Evolutionary conservation across 2,797 vertebrate genomes (phyloP).

Genomic region (Danio albolineatus): DNA sequence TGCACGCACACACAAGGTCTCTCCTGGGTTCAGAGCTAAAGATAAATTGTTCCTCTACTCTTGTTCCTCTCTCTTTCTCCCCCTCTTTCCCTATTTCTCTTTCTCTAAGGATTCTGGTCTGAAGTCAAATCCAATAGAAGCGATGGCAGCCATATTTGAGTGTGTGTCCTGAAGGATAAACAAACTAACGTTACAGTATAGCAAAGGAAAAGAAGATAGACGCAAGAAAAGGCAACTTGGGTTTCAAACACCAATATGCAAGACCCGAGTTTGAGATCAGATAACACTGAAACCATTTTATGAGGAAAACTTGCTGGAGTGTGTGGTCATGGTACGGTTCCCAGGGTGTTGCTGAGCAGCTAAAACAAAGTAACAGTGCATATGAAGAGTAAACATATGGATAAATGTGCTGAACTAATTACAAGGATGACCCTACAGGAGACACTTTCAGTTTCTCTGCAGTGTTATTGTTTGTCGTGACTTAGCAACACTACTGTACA

Average conservation of each 20-base stretch:
- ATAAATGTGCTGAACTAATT: too few species aligned
- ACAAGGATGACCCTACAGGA: too few species aligned
- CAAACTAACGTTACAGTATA: neutral
- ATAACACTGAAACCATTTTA: neutral
- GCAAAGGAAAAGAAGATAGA: neutral
- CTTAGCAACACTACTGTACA: conserved; percentile 12
- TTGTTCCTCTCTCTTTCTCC: neutral
- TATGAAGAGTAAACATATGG: too few species aligned
- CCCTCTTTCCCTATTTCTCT: neutral
- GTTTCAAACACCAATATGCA: neutral
- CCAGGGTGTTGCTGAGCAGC: too few species aligned
- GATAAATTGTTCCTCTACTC: conserved; percentile 28
- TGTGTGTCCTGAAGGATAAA: conserved; percentile 42
- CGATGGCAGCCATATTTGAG: conserved; percentile 21
- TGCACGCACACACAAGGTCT: neutral
- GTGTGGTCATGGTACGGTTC: too few species aligned
- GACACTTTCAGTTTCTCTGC: too few species aligned
- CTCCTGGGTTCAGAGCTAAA: conserved; percentile 12
- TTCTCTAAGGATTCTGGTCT: conserved; percentile 35
- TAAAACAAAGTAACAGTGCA: too few species aligned
- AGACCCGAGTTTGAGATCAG: neutral
- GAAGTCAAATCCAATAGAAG: conserved; percentile 33
- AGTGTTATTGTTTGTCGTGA: conserved; percentile 28
- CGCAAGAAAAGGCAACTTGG: neutral
- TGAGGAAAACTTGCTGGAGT: too few species aligned